phyloP scores from a whole-genome alignment of 37 sponge, comb jelly and placozoan species.

The Geodia barretti region DNA sequence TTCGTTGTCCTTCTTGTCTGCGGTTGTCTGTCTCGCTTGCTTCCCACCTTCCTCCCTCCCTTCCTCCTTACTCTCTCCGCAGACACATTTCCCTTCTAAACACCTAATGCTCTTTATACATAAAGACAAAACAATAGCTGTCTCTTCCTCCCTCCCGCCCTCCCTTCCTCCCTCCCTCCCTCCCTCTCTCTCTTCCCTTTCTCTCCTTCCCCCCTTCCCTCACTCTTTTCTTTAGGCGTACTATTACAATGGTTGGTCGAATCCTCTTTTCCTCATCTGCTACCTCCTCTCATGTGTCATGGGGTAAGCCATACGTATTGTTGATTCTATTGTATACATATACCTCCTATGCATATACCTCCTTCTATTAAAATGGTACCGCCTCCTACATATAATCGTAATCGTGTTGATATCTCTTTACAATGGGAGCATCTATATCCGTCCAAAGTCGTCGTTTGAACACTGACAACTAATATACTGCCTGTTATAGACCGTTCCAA shows the following conservation, averaged over 20 bases:
- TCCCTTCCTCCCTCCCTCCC: slow-evolving; percentile 6
- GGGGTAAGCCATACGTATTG: slow-evolving; percentile 49
- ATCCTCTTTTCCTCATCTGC: slow-evolving; percentile 44
- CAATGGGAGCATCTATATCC: too few species aligned
- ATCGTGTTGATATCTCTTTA: too few species aligned
- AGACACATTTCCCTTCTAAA: too few species aligned
- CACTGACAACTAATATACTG: too few species aligned
- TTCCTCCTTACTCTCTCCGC: background rate
- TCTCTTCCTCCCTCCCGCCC: slow-evolving; percentile 11
- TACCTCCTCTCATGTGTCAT: slow-evolving; percentile 78
- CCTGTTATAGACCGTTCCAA: too few species aligned
- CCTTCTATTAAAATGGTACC: too few species aligned
- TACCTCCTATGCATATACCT: too few species aligned
- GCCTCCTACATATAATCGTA: too few species aligned
- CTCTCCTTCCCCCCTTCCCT: background rate
- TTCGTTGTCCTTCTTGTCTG: slow-evolving; percentile 33
- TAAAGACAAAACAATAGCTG: too few species aligned
- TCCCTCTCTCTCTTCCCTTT: background rate
- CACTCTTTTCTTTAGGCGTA: slow-evolving; percentile 28
- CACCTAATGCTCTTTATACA: too few species aligned
- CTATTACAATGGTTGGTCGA: slow-evolving; percentile 56
- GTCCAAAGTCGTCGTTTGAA: too few species aligned
- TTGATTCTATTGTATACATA: too few species aligned
- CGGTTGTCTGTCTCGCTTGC: slow-evolving; percentile 24
- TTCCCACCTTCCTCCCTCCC: slow-evolving; percentile 30